Conservation (phyloP, 1,140 invertebrate species). For the Drosophila trapezifrons region DNA sequence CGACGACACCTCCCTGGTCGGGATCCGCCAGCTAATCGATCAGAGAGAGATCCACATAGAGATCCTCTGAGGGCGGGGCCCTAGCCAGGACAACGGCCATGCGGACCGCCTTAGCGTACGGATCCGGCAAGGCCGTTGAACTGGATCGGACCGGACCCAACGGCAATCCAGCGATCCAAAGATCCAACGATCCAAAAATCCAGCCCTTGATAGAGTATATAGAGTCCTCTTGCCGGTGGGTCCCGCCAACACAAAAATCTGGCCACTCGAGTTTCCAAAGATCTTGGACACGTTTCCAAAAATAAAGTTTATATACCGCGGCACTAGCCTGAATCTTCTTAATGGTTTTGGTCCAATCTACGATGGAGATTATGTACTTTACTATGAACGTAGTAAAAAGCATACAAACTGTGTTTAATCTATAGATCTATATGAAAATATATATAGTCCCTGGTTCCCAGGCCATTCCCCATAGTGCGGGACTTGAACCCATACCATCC, state of each 20-base stretch:
- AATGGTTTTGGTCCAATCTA: slow-evolving; percentile 84
- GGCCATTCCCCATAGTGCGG: slow-evolving; percentile 35
- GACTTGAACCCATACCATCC: slow-evolving; percentile 26
- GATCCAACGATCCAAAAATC: neutral
- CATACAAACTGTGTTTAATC: slow-evolving; percentile 53
- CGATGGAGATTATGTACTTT: slow-evolving; percentile 84
- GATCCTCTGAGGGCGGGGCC: slow-evolving; percentile 35
- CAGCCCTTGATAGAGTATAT: slow-evolving; percentile 48
- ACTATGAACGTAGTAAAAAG: slow-evolving; percentile 84
- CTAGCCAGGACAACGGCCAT: slow-evolving; percentile 64
- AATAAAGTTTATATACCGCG: slow-evolving; percentile 55
- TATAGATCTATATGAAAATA: slow-evolving; percentile 7
- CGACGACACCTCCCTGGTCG: neutral
- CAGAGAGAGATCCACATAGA: neutral
- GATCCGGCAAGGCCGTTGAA: slow-evolving; percentile 62
- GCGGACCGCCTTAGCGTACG: slow-evolving; percentile 66
- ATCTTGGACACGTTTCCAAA: neutral
- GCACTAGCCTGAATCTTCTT: slow-evolving; percentile 83
- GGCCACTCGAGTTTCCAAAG: slow-evolving; percentile 5
- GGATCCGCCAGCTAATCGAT: slow-evolving; percentile 11
- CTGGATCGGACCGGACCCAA: slow-evolving; percentile 50
- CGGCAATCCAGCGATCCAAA: slow-evolving; percentile 12
- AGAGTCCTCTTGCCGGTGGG: slow-evolving; percentile 40
- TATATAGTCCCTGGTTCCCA: slow-evolving; percentile 17
- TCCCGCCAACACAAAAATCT: slow-evolving; percentile 20